Evolutionary conservation across 1,140 invertebrate species (phyloP).

Genomic region (Vanessa tameamea): DNA sequence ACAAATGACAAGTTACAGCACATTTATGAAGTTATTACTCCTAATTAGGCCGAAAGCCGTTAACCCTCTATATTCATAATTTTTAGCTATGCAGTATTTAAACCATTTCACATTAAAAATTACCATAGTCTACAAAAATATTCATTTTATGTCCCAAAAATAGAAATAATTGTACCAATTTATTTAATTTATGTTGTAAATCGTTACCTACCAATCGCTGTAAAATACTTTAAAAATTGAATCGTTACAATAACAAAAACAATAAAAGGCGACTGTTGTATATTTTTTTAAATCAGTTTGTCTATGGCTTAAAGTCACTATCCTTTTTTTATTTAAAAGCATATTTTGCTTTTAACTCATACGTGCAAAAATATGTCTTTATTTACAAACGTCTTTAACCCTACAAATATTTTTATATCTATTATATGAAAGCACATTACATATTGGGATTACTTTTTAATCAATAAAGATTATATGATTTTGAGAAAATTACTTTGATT

Average conservation of each 20-base stretch:
- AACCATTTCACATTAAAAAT: not conserved
- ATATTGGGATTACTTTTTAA: too few relatives aligned
- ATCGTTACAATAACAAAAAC: not conserved
- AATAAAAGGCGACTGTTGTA: not conserved
- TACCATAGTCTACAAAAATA: not conserved
- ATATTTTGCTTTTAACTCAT: conserved; percentile 2
- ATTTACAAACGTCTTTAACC: not conserved
- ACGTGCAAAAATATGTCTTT: conserved; percentile 12
- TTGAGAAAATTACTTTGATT: too few relatives aligned
- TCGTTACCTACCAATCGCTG: not conserved
- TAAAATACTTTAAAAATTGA: not conserved
- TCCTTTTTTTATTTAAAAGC: not conserved
- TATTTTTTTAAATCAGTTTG: not conserved
- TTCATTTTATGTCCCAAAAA: not conserved
- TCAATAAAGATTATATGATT: too few relatives aligned
- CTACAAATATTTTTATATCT: not conserved
- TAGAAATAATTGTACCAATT: not conserved
- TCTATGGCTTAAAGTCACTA: not conserved
- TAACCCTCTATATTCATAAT: not conserved
- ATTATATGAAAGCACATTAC: not conserved
- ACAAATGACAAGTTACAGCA: conserved; percentile 14
- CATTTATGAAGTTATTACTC: conserved; percentile 2
- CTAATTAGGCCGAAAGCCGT: conserved; percentile 10
- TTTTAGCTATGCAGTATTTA: not conserved
- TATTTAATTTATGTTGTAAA: not conserved